Evolutionary conservation across 2,113 vertebrate species (phyloP).

Genomic region (Pygoscelis adeliae): DNA sequence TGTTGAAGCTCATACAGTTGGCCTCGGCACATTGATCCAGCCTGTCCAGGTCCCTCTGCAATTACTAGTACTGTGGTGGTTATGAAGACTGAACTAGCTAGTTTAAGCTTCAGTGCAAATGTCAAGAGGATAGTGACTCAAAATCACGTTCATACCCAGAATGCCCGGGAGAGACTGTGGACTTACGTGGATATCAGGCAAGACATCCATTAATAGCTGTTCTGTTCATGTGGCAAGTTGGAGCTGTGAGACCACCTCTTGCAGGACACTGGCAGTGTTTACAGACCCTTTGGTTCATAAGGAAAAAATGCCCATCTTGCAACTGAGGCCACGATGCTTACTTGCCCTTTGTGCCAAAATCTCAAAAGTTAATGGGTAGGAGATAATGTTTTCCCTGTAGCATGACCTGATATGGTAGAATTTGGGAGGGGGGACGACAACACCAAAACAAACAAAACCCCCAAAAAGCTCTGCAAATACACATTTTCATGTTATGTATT

Average conservation of each 20-base stretch:
- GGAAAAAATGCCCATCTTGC: neutral
- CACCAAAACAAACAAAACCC: neutral
- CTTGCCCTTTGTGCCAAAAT: neutral
- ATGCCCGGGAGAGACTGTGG: neutral
- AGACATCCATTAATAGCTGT: neutral
- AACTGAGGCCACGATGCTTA: rapidly evolving
- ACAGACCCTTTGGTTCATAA: neutral
- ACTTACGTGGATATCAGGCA: neutral
- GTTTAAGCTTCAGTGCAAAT: neutral
- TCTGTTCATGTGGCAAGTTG: neutral
- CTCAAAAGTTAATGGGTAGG: neutral
- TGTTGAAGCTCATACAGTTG: no score
- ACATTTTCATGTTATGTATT: neutral
- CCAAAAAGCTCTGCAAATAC: neutral
- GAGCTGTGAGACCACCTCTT: neutral
- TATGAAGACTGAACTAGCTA: neutral
- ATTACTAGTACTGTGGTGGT: neutral
- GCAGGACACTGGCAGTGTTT: neutral
- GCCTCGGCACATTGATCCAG: no score
- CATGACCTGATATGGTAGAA: neutral
- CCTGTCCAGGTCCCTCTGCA: no score
- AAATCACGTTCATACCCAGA: neutral
- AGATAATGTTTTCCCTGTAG: neutral
- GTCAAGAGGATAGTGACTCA: neutral
- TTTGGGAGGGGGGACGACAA: neutral